These are phyloP conservation scores for Carduelis carduelis DNA, from an alignment of 2,797 vertebrate species.

Conservation along the genomic window DNA sequence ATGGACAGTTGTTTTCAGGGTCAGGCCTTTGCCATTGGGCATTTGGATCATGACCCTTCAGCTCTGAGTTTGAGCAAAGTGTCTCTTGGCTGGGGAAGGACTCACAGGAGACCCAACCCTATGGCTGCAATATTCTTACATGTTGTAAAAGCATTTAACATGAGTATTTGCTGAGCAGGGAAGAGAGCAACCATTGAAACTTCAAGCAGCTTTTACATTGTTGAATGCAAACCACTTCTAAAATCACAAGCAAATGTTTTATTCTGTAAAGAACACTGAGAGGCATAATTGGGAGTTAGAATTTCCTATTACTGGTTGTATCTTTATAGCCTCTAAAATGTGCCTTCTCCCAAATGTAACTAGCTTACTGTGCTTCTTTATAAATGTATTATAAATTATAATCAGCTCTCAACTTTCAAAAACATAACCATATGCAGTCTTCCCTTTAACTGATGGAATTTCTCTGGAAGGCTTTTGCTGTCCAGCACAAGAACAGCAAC, in stretches of 20 bases:
- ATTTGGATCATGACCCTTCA: background rate
- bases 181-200: conserved; percentile 65
- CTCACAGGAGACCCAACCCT: background rate
- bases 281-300: conserved; percentile 69
- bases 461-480: conserved; percentile 1
- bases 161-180: background rate
- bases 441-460: background rate
- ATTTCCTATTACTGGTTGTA: conserved; percentile 71
- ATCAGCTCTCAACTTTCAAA: conserved; percentile 18
- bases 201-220: conserved; percentile 73
- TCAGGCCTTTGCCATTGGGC: background rate
- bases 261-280: conserved; percentile 70
- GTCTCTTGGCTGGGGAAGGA: background rate
- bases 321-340: conserved; percentile 65
- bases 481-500: background rate
- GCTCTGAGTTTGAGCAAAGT: background rate
- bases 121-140: background rate
- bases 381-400: conserved; percentile 63
- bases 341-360: conserved; percentile 42
- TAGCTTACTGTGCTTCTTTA: conserved; percentile 37
- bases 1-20: background rate
- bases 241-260: conserved; percentile 84
- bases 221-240: conserved; percentile 66
- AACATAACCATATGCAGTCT: background rate
- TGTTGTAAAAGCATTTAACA: background rate